Base-by-base conservation (phyloP, 2,797 vertebrate genomes). In the Trachops cirrhosus region DNA sequence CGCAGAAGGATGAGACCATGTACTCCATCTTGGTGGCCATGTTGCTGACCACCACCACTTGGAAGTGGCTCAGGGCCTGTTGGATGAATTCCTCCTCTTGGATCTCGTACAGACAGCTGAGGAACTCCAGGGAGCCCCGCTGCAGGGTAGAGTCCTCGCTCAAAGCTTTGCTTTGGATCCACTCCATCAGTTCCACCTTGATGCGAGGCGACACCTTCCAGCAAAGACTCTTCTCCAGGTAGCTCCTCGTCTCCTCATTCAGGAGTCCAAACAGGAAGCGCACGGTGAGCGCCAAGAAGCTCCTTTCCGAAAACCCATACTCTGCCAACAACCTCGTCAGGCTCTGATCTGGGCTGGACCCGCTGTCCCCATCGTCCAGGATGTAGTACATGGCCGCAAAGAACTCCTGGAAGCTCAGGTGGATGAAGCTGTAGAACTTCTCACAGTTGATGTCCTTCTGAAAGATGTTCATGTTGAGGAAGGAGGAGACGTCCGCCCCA, bases 371-470 rank as follows among this genome's bases (percentile, higher is more conserved):
- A 0, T 79, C 87, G 0, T 95, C 97, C 75, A 97, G 71, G 9
- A 84, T 24, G 2, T 97, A 98, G 93, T 97, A 88, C 74, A 97
- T 71, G 71, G 98, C 97, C 0, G 95, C 97, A 0, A 98, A 97
- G 92, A 98, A 97, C 0, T 98, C 97, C 94, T 98, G 98, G 95
- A 98, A 97, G 1, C 97, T 96, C 78, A 96, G 21, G 91, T 97
- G 95, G 93, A 97, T 95, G 93, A 97, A 98, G 77, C 93, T 96
- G 64, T 96, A 97, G 44, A 95, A 70, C 44, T 82, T 96, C 21
- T 96, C 64, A 0, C 74, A 44, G 57, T 86, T 16, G 57, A 92
- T 89, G 50, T 95, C 97, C 88, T 92, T 97, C 71, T 94, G 96
- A 91, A 98, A 97, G 86, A 97, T 21, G 39, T 92, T 86, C 67